Percentiles rank a stretch among this genome's conserved stretches.
Conservation (phyloP, 1,140 invertebrate species). For the Caenorhabditis briggsae region DNA sequence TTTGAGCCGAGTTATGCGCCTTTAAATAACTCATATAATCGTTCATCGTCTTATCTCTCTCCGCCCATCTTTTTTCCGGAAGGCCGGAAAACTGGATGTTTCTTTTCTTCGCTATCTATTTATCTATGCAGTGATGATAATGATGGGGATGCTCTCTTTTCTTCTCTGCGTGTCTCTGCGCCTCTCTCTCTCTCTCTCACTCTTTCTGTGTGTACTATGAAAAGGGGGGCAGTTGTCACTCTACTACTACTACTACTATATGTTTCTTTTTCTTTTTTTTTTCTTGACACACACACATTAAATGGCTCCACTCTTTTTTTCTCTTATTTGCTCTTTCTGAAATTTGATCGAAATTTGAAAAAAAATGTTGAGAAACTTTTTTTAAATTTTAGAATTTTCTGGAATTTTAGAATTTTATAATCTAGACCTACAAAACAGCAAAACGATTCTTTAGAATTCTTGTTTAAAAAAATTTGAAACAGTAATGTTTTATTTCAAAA, state of each 20-base stretch:
- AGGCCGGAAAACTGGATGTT: neutral
- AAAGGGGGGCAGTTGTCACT: neutral
- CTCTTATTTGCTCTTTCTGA: neutral
- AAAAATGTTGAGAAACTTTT: no score
- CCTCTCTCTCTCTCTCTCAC: neutral
- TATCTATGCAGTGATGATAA: constrained; percentile 20
- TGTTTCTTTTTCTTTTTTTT: neutral
- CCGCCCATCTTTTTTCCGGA: neutral
- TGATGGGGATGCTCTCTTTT: neutral
- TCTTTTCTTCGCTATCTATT: neutral
- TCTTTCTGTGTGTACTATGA: neutral
- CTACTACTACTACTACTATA: neutral
- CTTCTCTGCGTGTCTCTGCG: neutral
- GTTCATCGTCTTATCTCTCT: neutral
- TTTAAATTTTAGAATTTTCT: no score
- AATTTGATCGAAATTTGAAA: no score
- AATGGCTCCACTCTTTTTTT: neutral
- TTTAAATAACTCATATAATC: neutral
- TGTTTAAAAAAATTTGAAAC: neutral
- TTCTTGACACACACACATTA: neutral
- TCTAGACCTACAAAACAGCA: no score
- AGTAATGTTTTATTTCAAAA: no score
- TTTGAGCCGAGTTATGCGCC: no score
- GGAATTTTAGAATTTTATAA: no score
- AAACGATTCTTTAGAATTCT: neutral